A percentile compares a stretch with the other conserved stretches of the same genome.
These are phyloP conservation scores for Saturnia pavonia DNA, from an alignment of 2,888 invertebrate genomes.

Conservation along the genomic window DNA sequence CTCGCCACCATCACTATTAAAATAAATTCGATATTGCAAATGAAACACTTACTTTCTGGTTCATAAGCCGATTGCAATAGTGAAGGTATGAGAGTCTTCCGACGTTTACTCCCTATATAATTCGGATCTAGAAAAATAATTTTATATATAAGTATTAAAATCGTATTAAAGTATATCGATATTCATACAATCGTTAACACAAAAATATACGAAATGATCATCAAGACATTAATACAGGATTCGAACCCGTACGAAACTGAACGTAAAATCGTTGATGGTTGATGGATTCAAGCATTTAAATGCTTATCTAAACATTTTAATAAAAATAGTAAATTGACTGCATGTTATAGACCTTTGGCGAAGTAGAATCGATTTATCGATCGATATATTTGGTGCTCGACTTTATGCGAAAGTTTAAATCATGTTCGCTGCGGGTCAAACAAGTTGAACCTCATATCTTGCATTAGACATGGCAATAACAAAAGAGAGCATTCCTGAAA, in stretches of 20 bases:
- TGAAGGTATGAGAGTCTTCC: constrained; percentile 48
- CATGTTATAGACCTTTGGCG: not conserved
- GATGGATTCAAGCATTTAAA: not conserved
- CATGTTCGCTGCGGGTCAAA: not conserved
- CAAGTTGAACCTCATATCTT: too few species aligned
- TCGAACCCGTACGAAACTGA: not conserved
- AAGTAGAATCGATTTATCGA: not conserved
- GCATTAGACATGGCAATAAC: not conserved
- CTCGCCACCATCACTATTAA: not conserved
- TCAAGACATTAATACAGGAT: not conserved
- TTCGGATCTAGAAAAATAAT: constrained; percentile 39
- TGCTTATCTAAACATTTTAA: not conserved
- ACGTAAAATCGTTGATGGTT: not conserved
- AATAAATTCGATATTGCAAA: not conserved
- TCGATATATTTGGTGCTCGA: not conserved
- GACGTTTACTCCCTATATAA: constrained; percentile 49
- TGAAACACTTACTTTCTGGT: constrained; percentile 64
- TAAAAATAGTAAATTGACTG: not conserved
- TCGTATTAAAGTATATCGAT: not conserved
- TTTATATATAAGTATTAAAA: not conserved
- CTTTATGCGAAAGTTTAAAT: not conserved
- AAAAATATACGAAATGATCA: not conserved
- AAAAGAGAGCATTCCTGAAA: not conserved
- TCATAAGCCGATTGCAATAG: constrained; percentile 47
- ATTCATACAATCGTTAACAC: too few species aligned